phyloP scores from a whole-genome alignment of 2,113 vertebrate species.

The Aythya baeri region DNA sequence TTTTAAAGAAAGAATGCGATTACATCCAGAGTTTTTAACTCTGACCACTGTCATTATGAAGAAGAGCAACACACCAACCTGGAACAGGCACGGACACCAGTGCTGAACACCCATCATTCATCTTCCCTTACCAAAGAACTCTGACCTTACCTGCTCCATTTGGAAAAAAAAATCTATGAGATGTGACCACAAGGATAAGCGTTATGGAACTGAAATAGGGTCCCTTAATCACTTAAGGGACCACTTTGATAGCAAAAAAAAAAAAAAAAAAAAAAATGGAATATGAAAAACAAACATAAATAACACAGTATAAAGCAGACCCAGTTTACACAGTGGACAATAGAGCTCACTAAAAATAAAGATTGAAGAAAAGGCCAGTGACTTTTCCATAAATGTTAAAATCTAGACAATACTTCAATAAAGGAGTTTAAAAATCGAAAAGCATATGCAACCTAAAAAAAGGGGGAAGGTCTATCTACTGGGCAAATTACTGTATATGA shows the following conservation, averaged over 20 bases:
- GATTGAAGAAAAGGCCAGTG: background rate
- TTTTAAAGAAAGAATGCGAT: background rate
- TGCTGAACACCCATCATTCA: background rate
- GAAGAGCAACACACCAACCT: background rate
- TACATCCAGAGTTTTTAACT: background rate
- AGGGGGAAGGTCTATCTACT: background rate
- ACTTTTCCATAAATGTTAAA: background rate
- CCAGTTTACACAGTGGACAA: background rate
- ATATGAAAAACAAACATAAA: background rate
- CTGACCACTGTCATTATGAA: background rate
- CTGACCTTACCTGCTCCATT: background rate
- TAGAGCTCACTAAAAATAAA: background rate
- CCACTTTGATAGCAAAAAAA: background rate
- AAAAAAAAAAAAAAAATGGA: background rate
- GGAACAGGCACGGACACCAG: rapidly evolving
- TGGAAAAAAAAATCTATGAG: background rate
- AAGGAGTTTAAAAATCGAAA: background rate
- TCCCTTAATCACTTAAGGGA: background rate
- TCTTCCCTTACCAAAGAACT: background rate
- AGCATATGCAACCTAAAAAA: background rate
- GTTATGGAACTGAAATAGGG: background rate
- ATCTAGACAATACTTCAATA: background rate
- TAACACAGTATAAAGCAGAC: background rate
- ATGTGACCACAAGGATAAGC: background rate
- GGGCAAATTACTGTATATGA: background rate